Percentiles rank a stretch among this genome's conserved stretches.
Evolutionary conservation across 2,113 vertebrate species (phyloP).

Genomic region (Loxodonta africana): DNA sequence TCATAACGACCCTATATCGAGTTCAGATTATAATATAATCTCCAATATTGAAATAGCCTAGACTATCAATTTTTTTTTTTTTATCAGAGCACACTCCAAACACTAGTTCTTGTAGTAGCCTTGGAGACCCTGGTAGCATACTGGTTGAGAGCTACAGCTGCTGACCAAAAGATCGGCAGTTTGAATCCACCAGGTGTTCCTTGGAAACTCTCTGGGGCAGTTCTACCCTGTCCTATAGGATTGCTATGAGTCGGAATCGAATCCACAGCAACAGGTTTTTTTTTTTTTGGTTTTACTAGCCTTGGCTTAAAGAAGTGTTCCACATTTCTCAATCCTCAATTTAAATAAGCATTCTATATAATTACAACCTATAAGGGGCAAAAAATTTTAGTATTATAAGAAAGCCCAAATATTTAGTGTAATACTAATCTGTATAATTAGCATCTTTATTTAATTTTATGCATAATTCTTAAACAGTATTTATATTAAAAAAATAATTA

Average conservation of each 20-base stretch:
- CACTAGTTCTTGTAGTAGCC: slow-evolving; percentile 52
- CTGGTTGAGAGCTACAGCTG: no score
- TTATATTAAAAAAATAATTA: slow-evolving; percentile 26
- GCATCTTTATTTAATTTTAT: background rate
- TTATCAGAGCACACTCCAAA: background rate
- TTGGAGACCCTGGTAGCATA: background rate
- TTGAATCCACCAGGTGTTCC: no score
- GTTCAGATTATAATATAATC: background rate
- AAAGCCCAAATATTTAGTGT: slow-evolving; percentile 58
- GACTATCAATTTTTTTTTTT: background rate
- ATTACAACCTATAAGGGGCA: background rate
- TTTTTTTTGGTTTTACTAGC: background rate
- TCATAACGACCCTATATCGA: no score
- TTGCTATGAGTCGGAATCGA: no score
- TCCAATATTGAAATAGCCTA: background rate
- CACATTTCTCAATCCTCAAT: background rate
- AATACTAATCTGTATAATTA: slow-evolving; percentile 59
- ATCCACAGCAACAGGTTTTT: no score
- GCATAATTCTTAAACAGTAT: background rate
- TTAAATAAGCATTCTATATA: background rate
- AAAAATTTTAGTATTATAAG: slow-evolving; percentile 65
- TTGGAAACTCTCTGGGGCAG: no score
- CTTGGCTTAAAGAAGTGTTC: slow-evolving; percentile 25
- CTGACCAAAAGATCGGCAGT: no score
- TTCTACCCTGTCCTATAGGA: no score